Percentiles rank a stretch among this genome's conserved stretches.
phyloP scores from a whole-genome alignment of 1,140 invertebrate species.

The Trichoplusia ni region DNA sequence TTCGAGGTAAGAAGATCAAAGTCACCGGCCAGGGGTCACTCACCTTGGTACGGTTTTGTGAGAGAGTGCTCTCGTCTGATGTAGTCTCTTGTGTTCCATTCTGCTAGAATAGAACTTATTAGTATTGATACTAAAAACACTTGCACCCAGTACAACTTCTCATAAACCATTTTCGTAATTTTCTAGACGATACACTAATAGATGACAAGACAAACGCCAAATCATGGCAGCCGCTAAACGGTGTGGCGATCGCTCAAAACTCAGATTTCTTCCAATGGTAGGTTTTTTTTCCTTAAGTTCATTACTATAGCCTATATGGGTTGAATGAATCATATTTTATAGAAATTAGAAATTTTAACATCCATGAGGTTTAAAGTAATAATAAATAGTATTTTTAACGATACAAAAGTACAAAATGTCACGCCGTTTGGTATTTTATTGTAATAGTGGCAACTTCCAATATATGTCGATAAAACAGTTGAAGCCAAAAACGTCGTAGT shows the following conservation, averaged over 20 bases:
- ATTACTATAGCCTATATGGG: too few species aligned
- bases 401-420: too few species aligned
- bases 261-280: too few species aligned
- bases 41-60: conserved; percentile 97
- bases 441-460: background rate
- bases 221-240: conserved; percentile 51
- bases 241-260: conserved; percentile 41
- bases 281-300: too few species aligned
- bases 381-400: too few species aligned
- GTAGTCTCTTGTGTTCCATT: conserved; percentile 91
- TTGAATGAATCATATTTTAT: too few species aligned
- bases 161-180: conserved; percentile 55
- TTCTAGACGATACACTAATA: conserved; percentile 34
- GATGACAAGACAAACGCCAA: conserved; percentile 58
- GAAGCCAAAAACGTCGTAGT: background rate
- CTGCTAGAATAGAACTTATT: conserved; percentile 59
- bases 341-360: too few species aligned
- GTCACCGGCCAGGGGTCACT: conserved; percentile 63
- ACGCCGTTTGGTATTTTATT: too few species aligned
- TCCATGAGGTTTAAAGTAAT: too few species aligned
- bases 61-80: conserved; percentile 96
- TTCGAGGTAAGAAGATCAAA: conserved; percentile 44
- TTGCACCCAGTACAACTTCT: conserved; percentile 39
- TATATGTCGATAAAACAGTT: conserved; percentile 5
- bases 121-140: conserved; percentile 44